Evolutionary conservation across 2,113 vertebrate genomes (phyloP), one percentile per base, ranked within the genome.

Genomic region (Nesoenas mayeri): DNA sequence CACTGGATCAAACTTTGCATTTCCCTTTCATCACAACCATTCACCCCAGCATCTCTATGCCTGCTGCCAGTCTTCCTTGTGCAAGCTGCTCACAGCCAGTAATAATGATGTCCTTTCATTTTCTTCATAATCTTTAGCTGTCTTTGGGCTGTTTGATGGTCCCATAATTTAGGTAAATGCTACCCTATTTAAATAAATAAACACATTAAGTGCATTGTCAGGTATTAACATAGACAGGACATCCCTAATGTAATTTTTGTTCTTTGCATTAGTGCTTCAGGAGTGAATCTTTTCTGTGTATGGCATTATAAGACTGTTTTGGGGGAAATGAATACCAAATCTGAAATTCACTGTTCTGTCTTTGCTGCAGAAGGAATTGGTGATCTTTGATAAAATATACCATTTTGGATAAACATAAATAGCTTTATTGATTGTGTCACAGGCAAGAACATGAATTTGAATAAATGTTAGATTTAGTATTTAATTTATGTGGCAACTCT

Each of bases 111-210:
- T n/a, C 74, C 28, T 83, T 93, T 62, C 24, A 70, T 91, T 87
- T 86, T 93, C 58, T 75, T 67, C 28, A 15, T 67, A 47, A 57
- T 82, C 58, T 85, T 79, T 38, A 79, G 19, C 60, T 92, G 50
- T 69, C 31, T 91, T 94, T 81, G 34, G 38, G 34, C 32, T 82
- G 25, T 34, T 42, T 74, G 53, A 69, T 47, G 40, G 79, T 89
- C 31, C 36, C 21, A 26, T 64, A 79, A 91, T 69, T 84, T 89
- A 64, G 42, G 44, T 32, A 92, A 91, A 91, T 91, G 51, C 18
- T 84, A 74, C 26, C 29, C 32, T 87, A 9, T 84, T 95, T 72
- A 87, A 95, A 93, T 75, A 93, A 93, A 86, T 71, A 89, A 92
- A 66, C 26, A 81, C 21, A 79, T 56, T 87, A 79, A 64, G 60